These are phyloP conservation scores for Pardosa pseudoannulata DNA, from an alignment of 2,888 invertebrate species.

Conservation along the genomic window DNA sequence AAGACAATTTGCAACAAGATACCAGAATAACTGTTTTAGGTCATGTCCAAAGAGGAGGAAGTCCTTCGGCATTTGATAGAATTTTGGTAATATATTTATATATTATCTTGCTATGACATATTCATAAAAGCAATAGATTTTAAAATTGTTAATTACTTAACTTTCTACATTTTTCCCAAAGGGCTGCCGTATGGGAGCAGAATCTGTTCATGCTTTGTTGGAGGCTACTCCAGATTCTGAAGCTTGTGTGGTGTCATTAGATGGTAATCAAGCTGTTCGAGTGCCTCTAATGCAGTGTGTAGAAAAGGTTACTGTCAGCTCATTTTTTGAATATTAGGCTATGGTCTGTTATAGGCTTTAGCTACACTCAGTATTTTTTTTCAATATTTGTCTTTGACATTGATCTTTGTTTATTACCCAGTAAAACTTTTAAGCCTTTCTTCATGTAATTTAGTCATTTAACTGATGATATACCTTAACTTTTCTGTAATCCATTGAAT, in stretches of 20 bases:
- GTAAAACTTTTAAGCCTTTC: too few species aligned
- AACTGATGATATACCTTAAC: too few species aligned
- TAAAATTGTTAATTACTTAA: too few species aligned
- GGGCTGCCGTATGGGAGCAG: constrained; percentile 99
- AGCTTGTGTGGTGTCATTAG: constrained; percentile 83
- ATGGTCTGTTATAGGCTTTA: too few species aligned
- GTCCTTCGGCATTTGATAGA: constrained; percentile 81
- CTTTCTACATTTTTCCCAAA: constrained; percentile 16
- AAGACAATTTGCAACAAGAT: constrained; percentile 79
- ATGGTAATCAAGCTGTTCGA: constrained; percentile 97
- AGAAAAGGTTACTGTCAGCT: constrained; percentile 83
- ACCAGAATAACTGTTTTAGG: constrained; percentile 80
- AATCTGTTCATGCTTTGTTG: constrained; percentile 93
- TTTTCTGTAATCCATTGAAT: too few species aligned
- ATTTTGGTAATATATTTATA: constrained; percentile 82
- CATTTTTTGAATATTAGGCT: too few species aligned
- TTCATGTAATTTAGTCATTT: too few species aligned
- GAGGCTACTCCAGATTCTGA: constrained; percentile 78
- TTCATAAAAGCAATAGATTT: neutral
- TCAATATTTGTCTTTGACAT: too few species aligned
- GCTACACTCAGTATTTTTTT: too few species aligned
- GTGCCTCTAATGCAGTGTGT: constrained; percentile 98
- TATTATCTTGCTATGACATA: neutral
- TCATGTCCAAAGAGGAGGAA: constrained; percentile 81
- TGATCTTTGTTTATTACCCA: too few species aligned